phyloP scores from a whole-genome alignment of 2,797 vertebrate genomes.

The Cyclura pinguis region DNA sequence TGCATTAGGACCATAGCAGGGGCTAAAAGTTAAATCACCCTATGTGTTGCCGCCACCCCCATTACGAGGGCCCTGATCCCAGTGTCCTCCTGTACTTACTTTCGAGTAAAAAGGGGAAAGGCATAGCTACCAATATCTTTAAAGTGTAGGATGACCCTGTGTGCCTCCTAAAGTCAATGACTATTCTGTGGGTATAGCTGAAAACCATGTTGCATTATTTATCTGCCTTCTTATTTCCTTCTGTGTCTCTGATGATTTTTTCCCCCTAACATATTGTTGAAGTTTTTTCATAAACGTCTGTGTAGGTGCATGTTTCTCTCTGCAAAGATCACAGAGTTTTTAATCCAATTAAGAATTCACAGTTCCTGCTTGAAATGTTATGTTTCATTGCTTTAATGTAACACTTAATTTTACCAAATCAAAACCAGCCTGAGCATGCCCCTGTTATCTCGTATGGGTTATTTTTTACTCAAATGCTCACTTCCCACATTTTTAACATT shows the following conservation, averaged over 20 bases:
- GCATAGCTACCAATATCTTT: not conserved
- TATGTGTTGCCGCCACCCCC: too few relatives aligned
- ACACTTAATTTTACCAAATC: not conserved
- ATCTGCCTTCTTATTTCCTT: not conserved
- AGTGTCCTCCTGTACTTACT: not conserved
- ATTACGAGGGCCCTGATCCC: not conserved
- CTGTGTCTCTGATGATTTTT: not conserved
- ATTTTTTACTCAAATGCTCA: not conserved
- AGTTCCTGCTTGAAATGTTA: not conserved
- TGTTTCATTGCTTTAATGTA: not conserved
- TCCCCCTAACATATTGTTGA: not conserved
- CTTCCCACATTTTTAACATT: not conserved
- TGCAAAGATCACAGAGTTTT: not conserved
- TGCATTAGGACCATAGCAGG: not conserved
- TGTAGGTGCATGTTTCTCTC: not conserved
- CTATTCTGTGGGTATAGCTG: not conserved
- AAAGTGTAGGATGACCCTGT: not conserved
- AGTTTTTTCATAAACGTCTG: not conserved
- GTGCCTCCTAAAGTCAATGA: not conserved
- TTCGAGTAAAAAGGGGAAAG: not conserved
- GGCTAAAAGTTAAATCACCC: not conserved
- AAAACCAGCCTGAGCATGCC: not conserved
- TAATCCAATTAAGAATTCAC: constrained; percentile 14
- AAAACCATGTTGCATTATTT: not conserved
- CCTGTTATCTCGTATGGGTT: not conserved